Conservation (phyloP, 2,888 invertebrate species). For the Leptura quadrifasciata region DNA sequence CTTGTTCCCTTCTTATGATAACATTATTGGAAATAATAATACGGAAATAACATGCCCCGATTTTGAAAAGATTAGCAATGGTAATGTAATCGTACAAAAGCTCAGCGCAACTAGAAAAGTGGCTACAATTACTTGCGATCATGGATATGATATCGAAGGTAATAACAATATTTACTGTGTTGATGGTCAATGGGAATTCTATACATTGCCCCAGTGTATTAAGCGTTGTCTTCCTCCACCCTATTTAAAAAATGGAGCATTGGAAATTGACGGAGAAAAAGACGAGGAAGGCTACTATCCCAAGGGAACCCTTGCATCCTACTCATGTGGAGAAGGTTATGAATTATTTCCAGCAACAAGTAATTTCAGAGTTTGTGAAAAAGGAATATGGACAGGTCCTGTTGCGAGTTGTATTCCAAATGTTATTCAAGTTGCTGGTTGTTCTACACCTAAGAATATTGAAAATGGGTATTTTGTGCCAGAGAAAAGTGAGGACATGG, state of each 20-base stretch:
- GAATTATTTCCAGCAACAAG: conserved; percentile 67
- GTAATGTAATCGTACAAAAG: conserved; percentile 21
- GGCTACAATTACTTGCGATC: conserved; percentile 64
- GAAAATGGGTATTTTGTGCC: conserved; percentile 69
- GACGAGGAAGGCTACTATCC: conserved; percentile 63
- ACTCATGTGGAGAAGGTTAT: conserved; percentile 68
- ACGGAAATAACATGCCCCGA: conserved; percentile 33
- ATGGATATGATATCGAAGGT: conserved; percentile 69
- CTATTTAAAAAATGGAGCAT: conserved; percentile 66
- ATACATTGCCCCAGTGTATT: conserved; percentile 60
- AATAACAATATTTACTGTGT: conserved; percentile 68
- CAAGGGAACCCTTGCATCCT: conserved; percentile 69
- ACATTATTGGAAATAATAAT: conserved; percentile 23
- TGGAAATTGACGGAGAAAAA: conserved; percentile 64
- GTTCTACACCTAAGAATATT: conserved; percentile 66
- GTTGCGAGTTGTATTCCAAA: conserved; percentile 65
- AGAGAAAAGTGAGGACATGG: conserved; percentile 40
- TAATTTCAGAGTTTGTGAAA: conserved; percentile 69
- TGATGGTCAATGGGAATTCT: conserved; percentile 68
- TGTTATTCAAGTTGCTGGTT: conserved; percentile 59
- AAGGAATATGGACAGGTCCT: conserved; percentile 72
- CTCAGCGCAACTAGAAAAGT: conserved; percentile 40
- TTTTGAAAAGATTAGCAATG: conserved; percentile 34
- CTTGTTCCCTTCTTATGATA: conserved; percentile 31
- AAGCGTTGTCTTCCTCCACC: conserved; percentile 68